Evolutionary conservation across 2,888 invertebrate species (phyloP), one percentile per base, ranked within the genome.

Genomic region (Lycaena phlaeas): DNA sequence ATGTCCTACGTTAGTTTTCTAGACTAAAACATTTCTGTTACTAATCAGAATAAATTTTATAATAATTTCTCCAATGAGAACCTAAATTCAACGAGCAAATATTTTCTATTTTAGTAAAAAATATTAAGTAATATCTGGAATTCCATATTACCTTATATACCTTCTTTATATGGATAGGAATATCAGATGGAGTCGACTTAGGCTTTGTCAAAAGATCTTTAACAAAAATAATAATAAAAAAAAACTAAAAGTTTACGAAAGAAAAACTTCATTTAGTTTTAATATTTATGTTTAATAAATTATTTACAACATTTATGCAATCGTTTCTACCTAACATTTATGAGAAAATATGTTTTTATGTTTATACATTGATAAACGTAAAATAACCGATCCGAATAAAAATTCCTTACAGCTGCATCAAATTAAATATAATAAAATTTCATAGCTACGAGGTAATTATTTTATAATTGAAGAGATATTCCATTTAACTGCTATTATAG

Each of bases 221-320:
- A n/a, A 9, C 22, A 34, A 18, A 9, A 34, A 34, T 12, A 34
- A 22, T 2, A 14, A 5, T 31, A 31, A 31, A 31, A 26, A n/a
- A 11, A 17, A 31, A 34, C 5, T 22, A 30, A 22, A 22, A 22
- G 6, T 22, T 9, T 7, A 5, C 30, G 41, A 37, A 61, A 53
- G 50, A 61, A 64, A 61, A 54, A 50, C 51, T 43, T 50, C 41
- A 46, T 52, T 38, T 10, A 25, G 14, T 39, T 25, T n/a, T 45
- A 51, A 48, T 52, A 51, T 52, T 52, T 56, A 56, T 56, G 56
- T 54, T 58, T 55, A 57, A 58, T 69, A 62, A 67, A 62, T 34
- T 78, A 78, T 79, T 72, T 68, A 77, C 74, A 77, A 59, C 51
- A 59, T 60, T 41, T 50, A 51, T 52, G 46, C 36, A 45, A 46